Base-by-base conservation (phyloP, 2,797 vertebrate genomes). In the Enteromius afrohamiltoni region DNA sequence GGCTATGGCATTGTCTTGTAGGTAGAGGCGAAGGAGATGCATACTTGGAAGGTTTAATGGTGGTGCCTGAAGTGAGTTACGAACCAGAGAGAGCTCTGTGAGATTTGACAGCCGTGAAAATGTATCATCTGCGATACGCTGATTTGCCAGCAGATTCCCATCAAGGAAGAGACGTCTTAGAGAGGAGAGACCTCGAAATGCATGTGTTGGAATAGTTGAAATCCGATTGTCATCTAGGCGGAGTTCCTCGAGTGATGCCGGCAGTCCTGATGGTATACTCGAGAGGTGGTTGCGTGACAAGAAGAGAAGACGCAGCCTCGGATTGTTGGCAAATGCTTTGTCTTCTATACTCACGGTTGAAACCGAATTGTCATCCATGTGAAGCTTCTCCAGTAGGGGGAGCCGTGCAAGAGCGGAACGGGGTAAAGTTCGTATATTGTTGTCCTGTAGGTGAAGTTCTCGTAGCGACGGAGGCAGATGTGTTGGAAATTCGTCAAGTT, bases 271-370 rank as follows among this genome's bases (percentile, higher is more conserved):
- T 0, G 98, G 97, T 77, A 99, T 98, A 93, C 97, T 97, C 80
- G 97, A 98, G 29, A 99, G 94, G 90, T 98, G 97, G 87, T 99
- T 99, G 0, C 98, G 94, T 16, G 97, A 98, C 0, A 99, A 91
- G 88, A 99, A 99, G 7, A 99, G 93, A 14, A 98, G 87, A 21
- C 95, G 93, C 10, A 99, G 92, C 78, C 93, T 94, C 0, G 92
- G 93, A 89, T 95, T 98, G 85, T 97, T 97, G 1, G 96, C 96
- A 16, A 99, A 99, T 37, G 98, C 97, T 49, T 97, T 95, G 4
- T 98, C 97, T 89, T 99, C 97, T 71, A 98, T 98, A 90, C 97
- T 98, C 55, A 97, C 97, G 0, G 97, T 98, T 19, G 98, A 99
- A 86, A 98, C 97, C 0, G 97, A 98, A 90, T 99, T 99, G 88